Percentiles rank a stretch among this genome's conserved stretches.
phyloP scores from a whole-genome alignment of 2,113 vertebrate genomes.

The Ictidomys tridecemlineatus region DNA sequence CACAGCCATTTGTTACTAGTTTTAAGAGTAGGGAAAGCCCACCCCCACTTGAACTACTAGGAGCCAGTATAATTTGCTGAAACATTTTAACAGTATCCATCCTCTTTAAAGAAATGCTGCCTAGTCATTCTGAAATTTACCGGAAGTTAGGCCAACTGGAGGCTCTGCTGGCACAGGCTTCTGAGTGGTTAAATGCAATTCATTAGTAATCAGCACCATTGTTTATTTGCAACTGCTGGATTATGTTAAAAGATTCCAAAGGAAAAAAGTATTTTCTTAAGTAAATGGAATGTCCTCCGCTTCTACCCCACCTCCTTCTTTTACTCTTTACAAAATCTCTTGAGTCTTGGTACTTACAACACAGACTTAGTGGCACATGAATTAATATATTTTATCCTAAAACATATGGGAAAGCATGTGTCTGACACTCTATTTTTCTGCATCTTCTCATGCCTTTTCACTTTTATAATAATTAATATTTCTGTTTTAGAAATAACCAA shows the following conservation, averaged over 20 bases:
- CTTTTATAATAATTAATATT: slow-evolving; percentile 17
- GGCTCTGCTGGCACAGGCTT: background rate
- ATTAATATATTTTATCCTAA: slow-evolving; percentile 5
- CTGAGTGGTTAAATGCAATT: slow-evolving; percentile 56
- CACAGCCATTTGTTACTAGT: background rate
- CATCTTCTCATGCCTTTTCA: background rate
- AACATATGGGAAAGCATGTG: background rate
- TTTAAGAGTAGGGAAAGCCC: background rate
- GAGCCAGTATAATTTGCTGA: slow-evolving; percentile 29
- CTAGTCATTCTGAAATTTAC: slow-evolving; percentile 54
- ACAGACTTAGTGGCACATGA: background rate
- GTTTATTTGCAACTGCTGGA: slow-evolving; percentile 64
- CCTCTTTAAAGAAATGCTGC: slow-evolving; percentile 55
- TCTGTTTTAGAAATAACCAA: slow-evolving; percentile 42
- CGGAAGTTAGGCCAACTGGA: slow-evolving; percentile 54
- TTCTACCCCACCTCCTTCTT: background rate
- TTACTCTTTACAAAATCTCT: slow-evolving; percentile 43
- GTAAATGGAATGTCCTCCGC: background rate
- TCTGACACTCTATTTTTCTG: slow-evolving; percentile 37
- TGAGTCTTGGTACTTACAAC: background rate
- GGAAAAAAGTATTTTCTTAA: slow-evolving; percentile 41
- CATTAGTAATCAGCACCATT: slow-evolving; percentile 62
- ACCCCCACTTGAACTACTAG: background rate
- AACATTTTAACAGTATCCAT: slow-evolving; percentile 38
- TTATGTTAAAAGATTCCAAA: slow-evolving; percentile 46